These are phyloP conservation scores for Pantelozetes paolii DNA, from an alignment of 2,888 invertebrate genomes.

Conservation along the genomic window DNA sequence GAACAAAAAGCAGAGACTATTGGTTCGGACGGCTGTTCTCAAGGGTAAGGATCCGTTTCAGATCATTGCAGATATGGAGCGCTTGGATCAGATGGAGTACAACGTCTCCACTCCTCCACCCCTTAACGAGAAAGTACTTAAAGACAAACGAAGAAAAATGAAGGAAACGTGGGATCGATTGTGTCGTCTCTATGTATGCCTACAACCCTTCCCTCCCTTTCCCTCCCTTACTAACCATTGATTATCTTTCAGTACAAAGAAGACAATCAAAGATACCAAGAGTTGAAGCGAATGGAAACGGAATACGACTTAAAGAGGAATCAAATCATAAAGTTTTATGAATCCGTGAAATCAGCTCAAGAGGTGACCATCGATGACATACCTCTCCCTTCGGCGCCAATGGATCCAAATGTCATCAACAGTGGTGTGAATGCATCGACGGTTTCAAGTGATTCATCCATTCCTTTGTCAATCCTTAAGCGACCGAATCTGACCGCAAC, in stretches of 20 bases:
- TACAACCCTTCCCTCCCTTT: not conserved
- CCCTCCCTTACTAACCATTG: not conserved
- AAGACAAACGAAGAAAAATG: slow-evolving; percentile 91
- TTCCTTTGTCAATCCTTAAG: slow-evolving; percentile 63
- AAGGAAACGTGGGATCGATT: slow-evolving; percentile 92
- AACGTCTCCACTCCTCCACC: slow-evolving; percentile 91
- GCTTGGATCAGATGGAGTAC: slow-evolving; percentile 97
- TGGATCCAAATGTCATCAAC: slow-evolving; percentile 39
- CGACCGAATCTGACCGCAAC: slow-evolving; percentile 56
- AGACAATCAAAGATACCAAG: slow-evolving; percentile 88
- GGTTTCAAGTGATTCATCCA: slow-evolving; percentile 1
- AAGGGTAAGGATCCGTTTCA: slow-evolving; percentile 97
- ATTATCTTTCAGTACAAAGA: slow-evolving; percentile 61
- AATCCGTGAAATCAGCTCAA: slow-evolving; percentile 91
- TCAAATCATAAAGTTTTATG: slow-evolving; percentile 83
- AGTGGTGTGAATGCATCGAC: not conserved
- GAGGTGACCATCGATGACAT: slow-evolving; percentile 91
- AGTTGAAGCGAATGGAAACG: slow-evolving; percentile 79
- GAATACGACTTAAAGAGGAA: slow-evolving; percentile 86
- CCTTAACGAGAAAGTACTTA: slow-evolving; percentile 89
- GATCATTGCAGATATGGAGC: slow-evolving; percentile 89
- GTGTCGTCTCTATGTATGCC: slow-evolving; percentile 79
- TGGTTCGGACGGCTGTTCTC: slow-evolving; percentile 91
- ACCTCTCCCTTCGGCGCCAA: slow-evolving; percentile 66
- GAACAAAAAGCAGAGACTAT: slow-evolving; percentile 93